Conservation (phyloP, 2,113 vertebrate genomes). For the Tyto alba region DNA sequence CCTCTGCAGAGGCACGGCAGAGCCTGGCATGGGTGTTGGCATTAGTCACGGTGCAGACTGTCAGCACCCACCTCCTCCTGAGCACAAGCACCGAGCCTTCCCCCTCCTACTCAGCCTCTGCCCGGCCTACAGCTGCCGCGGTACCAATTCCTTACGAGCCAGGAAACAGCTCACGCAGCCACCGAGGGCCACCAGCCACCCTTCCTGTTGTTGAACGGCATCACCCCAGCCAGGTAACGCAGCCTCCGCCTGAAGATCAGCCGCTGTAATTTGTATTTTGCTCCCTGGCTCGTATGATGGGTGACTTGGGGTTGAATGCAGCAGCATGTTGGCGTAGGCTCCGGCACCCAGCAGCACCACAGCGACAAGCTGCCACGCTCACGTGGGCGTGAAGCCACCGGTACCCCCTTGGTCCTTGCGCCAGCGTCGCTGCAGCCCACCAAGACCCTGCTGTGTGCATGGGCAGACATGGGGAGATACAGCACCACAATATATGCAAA, state of each 20-base stretch:
- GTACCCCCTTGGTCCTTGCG: neutral
- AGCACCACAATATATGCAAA: rapidly evolving
- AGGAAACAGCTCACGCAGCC: neutral
- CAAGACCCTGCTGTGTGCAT: neutral
- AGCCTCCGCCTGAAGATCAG: neutral
- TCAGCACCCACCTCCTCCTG: neutral
- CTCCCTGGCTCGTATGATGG: rapidly evolving
- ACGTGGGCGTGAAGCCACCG: rapidly evolving
- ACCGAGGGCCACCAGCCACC: neutral
- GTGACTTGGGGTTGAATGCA: too few species aligned
- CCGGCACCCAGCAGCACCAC: rapidly evolving
- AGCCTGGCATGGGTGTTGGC: neutral
- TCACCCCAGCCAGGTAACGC: rapidly evolving
- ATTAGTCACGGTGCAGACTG: neutral
- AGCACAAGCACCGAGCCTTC: neutral
- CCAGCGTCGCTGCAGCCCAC: rapidly evolving
- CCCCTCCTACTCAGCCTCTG: neutral
- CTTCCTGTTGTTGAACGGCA: neutral
- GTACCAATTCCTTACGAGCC: neutral
- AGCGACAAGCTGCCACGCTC: neutral
- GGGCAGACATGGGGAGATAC: neutral
- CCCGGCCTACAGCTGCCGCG: neutral
- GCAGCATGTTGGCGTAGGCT: neutral
- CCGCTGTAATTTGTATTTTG: neutral
- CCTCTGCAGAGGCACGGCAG: neutral